Evolutionary conservation across 2,797 vertebrate genomes (phyloP).

Genomic region (Anguilla anguilla): DNA sequence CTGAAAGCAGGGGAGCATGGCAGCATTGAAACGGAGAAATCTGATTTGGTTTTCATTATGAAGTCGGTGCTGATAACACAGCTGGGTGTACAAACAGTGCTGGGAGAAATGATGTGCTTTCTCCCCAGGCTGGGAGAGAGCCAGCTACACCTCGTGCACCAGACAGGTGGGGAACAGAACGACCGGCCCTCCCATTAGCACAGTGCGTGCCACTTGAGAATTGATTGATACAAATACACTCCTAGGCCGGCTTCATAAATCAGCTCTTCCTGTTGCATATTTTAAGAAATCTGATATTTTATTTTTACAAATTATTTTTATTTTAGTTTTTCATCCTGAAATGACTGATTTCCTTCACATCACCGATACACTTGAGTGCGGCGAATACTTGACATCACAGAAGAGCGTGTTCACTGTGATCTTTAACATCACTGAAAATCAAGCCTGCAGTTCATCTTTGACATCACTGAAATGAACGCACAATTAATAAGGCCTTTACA

Average conservation of each 20-base stretch:
- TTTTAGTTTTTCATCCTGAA: not conserved
- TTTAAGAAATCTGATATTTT: not conserved
- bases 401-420: not conserved
- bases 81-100: constrained; percentile 11
- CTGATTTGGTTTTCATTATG: constrained; percentile 26
- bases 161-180: not conserved
- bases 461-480: not conserved
- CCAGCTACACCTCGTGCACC: not conserved
- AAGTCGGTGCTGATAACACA: constrained; percentile 22
- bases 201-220: not conserved
- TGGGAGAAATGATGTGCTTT: not conserved
- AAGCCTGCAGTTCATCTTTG: not conserved
- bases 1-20: constrained; percentile 9
- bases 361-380: not conserved
- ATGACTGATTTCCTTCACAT: not conserved
- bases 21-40: constrained; percentile 12
- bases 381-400: not conserved
- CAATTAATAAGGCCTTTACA: not conserved
- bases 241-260: not conserved
- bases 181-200: not conserved
- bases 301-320: not conserved
- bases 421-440: not conserved
- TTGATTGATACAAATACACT: not conserved
- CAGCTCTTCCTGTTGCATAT: not conserved
- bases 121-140: not conserved